Evolutionary conservation across 2,888 invertebrate species (phyloP).

Genomic region (Eupithecia inturbata): DNA sequence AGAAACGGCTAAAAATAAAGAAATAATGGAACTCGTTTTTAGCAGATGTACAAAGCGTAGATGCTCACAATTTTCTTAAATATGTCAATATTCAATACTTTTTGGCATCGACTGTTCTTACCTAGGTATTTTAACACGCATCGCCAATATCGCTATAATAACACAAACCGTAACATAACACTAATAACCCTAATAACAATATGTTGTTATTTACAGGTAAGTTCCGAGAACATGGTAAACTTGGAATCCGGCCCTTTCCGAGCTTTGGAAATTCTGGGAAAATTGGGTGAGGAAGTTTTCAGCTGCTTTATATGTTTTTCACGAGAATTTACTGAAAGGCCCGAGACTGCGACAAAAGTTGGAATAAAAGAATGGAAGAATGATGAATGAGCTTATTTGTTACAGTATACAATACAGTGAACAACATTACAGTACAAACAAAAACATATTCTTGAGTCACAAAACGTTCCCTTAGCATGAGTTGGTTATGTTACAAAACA

Average conservation of each 20-base stretch:
- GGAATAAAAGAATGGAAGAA: constrained; percentile 1
- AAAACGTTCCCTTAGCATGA: not conserved
- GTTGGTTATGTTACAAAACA: not conserved
- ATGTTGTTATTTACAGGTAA: constrained; percentile 29
- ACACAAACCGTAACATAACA: not conserved
- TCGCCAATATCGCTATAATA: not conserved
- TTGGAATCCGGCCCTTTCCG: constrained; percentile 2
- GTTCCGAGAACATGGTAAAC: constrained; percentile 13
- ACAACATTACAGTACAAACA: not conserved
- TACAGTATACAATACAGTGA: not conserved
- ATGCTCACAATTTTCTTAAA: too few species aligned
- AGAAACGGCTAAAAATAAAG: not conserved
- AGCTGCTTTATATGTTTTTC: not conserved
- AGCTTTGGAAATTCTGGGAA: constrained; percentile 8
- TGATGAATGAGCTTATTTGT: not conserved
- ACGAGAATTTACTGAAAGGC: constrained; percentile 1
- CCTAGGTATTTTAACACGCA: not conserved
- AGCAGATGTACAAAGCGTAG: too few species aligned
- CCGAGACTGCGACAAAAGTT: not conserved
- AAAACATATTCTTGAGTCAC: not conserved
- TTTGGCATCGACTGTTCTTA: not conserved
- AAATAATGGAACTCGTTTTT: too few species aligned
- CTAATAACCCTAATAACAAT: not conserved
- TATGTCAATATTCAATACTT: not conserved
- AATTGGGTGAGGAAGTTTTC: constrained; percentile 14